Base-by-base conservation (phyloP, 2,113 vertebrate genomes). In the Chaenocephalus aceratus region DNA sequence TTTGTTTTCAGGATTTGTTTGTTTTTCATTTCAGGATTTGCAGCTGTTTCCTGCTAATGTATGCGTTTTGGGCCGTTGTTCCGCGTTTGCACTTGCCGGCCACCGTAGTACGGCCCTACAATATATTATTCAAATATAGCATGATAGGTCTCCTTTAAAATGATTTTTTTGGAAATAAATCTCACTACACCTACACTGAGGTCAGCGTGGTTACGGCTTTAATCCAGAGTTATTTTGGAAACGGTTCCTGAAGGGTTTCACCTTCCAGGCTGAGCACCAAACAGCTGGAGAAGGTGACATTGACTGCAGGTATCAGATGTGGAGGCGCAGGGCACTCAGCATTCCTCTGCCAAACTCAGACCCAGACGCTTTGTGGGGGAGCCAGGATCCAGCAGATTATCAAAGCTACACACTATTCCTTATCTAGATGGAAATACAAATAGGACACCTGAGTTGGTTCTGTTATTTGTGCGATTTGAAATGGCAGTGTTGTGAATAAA, bases 281-380 rank as follows among this genome's bases (percentile, higher is more conserved):
- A 18, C 74, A 67, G 60, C 61, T 67, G 74, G 57, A 60, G 46
- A 53, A 48, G 60, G 73, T 66, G 67, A 82, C 73, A 52, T 3
- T 65, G 73, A 66, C 79, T 52, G 72, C 80, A 54, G 66, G 53
- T 13, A 12, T 18, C 71, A 23, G 36, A 12, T 23, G 44, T n/a
- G 23, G 21, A 58, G 41, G 36, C n/a, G 52, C 18, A 26, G 51
- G 46, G 10, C 26, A 5, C 16, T 26, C 4, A 10, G 44, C 61
- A 51, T 8, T n/a, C 13, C 45, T 30, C 34, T 34, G 61, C 77
- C 77, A 73, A 53, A 53, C 14, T 57, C 66, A 8, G 16, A 16
- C 9, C 3, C 21, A 6, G 5, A 21, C 7, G 8, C 64, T 53
- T 26, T 51, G 13, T 3, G 49, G 14, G 48, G 26, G 60, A 46